A percentile compares a stretch with the other conserved stretches of the same genome.
phyloP scores from a whole-genome alignment of 37 sponge, comb jelly and placozoan species.

The Geodia barretti region DNA sequence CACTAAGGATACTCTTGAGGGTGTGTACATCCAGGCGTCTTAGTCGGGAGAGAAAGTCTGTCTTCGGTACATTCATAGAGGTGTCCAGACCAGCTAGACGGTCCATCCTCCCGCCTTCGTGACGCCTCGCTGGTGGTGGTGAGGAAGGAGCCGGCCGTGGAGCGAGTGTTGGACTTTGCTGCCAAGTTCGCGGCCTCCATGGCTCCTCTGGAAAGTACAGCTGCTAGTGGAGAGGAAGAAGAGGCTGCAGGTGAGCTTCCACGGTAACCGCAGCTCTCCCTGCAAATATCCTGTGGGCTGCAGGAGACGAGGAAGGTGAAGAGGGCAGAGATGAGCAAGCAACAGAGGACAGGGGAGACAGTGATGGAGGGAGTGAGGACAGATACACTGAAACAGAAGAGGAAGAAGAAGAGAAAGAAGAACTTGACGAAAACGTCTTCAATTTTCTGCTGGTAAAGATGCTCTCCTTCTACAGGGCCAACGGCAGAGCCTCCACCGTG shows the following conservation, averaged over 20 bases:
- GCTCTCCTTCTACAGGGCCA: slow-evolving; percentile 47
- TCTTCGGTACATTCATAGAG: too few species aligned
- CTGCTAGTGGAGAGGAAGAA: neutral
- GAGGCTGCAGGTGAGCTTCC: neutral
- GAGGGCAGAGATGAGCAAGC: too few species aligned
- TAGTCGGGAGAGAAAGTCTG: too few species aligned
- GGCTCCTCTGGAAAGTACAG: slow-evolving; percentile 1
- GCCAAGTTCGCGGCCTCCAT: slow-evolving; percentile 52
- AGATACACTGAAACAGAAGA: neutral
- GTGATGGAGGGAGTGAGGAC: neutral
- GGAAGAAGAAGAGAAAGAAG: slow-evolving; percentile 14
- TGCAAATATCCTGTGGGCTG: too few species aligned
- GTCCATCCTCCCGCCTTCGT: too few species aligned
- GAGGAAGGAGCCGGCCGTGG: slow-evolving; percentile 72
- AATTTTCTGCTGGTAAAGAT: slow-evolving; percentile 56
- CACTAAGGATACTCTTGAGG: too few species aligned
- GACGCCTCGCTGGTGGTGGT: slow-evolving; percentile 35
- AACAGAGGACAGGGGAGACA: neutral
- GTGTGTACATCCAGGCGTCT: too few species aligned
- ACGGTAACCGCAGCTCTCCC: too few species aligned
- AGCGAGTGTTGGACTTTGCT: slow-evolving; percentile 64
- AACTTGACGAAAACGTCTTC: slow-evolving; percentile 5
- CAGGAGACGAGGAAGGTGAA: neutral
- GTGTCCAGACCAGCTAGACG: too few species aligned
- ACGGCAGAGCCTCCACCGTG: slow-evolving; percentile 61